Evolutionary conservation across 23 tunicate genomes (phyloP), one percentile per base, ranked within the genome.

Genomic region (Aplidium turbinatum): DNA sequence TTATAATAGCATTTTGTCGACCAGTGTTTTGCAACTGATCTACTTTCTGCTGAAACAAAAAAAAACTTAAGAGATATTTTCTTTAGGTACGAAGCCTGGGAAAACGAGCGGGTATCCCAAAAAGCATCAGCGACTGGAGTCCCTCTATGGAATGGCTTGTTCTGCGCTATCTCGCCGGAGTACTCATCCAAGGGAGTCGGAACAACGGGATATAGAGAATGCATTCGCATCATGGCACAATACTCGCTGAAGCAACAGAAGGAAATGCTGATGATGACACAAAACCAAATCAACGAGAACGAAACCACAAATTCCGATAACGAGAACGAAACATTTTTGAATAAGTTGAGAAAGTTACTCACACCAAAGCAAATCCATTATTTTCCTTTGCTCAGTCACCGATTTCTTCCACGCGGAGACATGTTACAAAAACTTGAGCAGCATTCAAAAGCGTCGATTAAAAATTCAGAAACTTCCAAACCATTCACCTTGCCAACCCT

Each of bases 11-110:
- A n/a, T n/a, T n/a, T n/a, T n/a, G n/a, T n/a, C n/a, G n/a, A n/a
- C n/a, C n/a, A n/a, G n/a, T n/a, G n/a, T n/a, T n/a, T n/a, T n/a
- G n/a, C n/a, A n/a, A n/a, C n/a, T n/a, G n/a, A n/a, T n/a, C n/a
- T n/a, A n/a, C n/a, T n/a, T n/a, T n/a, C n/a, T n/a, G n/a, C n/a
- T n/a, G n/a, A n/a, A n/a, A n/a, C n/a, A n/a, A n/a, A n/a, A n/a
- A n/a, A n/a, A n/a, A n/a, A n/a, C n/a, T n/a, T n/a, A n/a, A n/a
- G n/a, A n/a, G n/a, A 4, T 33, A 3, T 5, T 33, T 67, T 46
- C 20, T 40, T 25, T 62, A 82, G 87, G 33, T 73, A 82, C 63
- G 87, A 82, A 62, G 63, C 75, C 6, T 82, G 87, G 87, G 87
- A 82, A 47, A 82, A 63, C 20, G 71, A 72, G 35, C 35, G 63